Base-by-base conservation (phyloP, 1,140 invertebrate genomes). In the Frieseomelitta varia region DNA sequence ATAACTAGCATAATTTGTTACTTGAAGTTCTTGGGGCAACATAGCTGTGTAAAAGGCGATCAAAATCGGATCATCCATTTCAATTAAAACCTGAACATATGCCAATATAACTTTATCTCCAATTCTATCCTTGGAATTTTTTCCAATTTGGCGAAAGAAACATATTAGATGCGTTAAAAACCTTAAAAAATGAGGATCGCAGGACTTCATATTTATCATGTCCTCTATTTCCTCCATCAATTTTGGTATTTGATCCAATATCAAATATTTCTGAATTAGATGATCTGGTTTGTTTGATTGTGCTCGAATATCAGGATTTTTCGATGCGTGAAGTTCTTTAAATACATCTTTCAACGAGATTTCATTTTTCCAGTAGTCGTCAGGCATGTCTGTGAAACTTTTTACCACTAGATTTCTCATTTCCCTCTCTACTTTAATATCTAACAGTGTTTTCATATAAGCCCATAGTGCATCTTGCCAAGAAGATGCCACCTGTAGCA, bases 401-500 rank as follows among this genome's bases (percentile, higher is more conserved):
- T 95, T 96, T 11, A 85, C 87, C 85, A 95, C 95, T 89, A 92
- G 94, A 90, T 91, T 95, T 88, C 97, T 94, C 24, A 97, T 92
- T 93, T 97, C 96, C 84, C 96, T 95, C 91, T 99, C 98, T 2
- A 99, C 98, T 85, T 96, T 95, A 24, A 97, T 96, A 93, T 99
- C 98, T 81, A 99, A 96, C 87, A 98, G 96, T 0, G 97, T 96
- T 90, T 97, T 97, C 85, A 98, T 95, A 92, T 98, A 97, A 17
- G 98, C 97, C 98, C 98, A 99, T 19, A 99, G 93, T 79, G 97
- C 95, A 94, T 99, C 99, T 92, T 98, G 97, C 98, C 98, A 99
- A 24, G 96, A 97, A 17, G 95, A 95, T 85, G 98, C 97, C 1
- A 97, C 96, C 12, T 97, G 95, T 17, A 99, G 92, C 15, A 99